These are phyloP conservation scores for Pinctada fucata DNA, from an alignment of 2,888 invertebrate genomes.

Conservation along the genomic window DNA sequence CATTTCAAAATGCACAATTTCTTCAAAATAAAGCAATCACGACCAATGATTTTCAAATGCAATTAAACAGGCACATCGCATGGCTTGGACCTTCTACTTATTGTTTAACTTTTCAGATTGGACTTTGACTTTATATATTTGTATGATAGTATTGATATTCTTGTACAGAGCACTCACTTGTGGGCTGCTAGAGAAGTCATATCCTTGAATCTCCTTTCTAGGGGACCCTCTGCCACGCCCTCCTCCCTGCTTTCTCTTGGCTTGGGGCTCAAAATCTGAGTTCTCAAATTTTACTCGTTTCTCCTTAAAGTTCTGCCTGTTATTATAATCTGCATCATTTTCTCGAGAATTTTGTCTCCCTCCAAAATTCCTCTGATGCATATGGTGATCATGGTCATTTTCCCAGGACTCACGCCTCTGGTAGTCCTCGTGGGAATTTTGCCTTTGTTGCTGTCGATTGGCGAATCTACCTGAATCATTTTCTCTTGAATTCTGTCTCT, in stretches of 20 bases:
- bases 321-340: constrained; percentile 9
- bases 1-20: no score
- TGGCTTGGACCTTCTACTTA: no score
- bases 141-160: no score
- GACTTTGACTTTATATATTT: no score
- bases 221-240: background rate
- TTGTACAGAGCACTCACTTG: background rate
- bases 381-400: constrained; percentile 5
- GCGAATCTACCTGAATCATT: constrained; percentile 18
- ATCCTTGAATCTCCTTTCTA: constrained; percentile 12
- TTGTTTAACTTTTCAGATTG: no score
- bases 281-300: constrained; percentile 32
- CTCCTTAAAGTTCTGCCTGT: constrained; percentile 28
- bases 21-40: no score
- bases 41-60: no score
- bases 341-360: constrained; percentile 17
- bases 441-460: constrained; percentile 3
- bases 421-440: constrained; percentile 13
- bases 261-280: constrained; percentile 35
- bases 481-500: constrained; percentile 28
- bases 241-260: constrained; percentile 37
- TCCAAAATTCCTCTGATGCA: constrained; percentile 13
- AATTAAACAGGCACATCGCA: no score
- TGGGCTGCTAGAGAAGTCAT: constrained; percentile 18
- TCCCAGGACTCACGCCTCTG: constrained; percentile 15